Evolutionary conservation across 2,888 invertebrate genomes (phyloP).

Genomic region (Papilio demoleus): DNA sequence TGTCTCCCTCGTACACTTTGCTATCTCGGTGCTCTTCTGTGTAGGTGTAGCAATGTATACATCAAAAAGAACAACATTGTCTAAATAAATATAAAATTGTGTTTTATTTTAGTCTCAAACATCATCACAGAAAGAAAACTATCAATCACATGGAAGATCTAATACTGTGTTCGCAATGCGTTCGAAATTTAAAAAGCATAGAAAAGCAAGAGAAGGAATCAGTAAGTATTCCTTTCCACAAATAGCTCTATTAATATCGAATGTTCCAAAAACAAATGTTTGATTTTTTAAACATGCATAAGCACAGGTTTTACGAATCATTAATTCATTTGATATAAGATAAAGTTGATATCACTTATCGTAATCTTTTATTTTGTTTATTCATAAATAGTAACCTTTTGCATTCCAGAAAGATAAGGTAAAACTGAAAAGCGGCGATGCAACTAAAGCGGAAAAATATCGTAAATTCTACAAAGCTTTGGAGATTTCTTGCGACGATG

Average conservation of each 20-base stretch:
- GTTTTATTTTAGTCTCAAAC: conserved; percentile 70
- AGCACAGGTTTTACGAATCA: too few species aligned
- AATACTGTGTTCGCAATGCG: conserved; percentile 73
- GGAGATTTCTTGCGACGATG: conserved; percentile 75
- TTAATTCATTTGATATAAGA: too few species aligned
- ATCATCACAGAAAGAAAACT: conserved; percentile 76
- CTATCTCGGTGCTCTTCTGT: too few species aligned
- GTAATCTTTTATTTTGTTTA: too few species aligned
- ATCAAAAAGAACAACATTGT: too few species aligned
- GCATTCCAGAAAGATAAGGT: conserved; percentile 72
- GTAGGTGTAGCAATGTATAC: too few species aligned
- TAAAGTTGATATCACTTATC: too few species aligned
- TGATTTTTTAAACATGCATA: too few species aligned
- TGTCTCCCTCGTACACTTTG: too few species aligned
- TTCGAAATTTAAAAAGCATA: conserved; percentile 66
- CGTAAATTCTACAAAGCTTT: conserved; percentile 76
- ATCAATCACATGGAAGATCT: conserved; percentile 77
- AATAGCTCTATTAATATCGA: too few species aligned
- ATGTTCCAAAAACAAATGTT: too few species aligned
- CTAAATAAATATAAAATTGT: too few species aligned
- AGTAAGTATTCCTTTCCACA: conserved; percentile 68
- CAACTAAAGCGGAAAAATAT: conserved; percentile 61
- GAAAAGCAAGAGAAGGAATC: conserved; percentile 78
- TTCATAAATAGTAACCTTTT: conserved; percentile 2
- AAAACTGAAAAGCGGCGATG: conserved; percentile 64